These are phyloP conservation scores for Alviniconcha strummeri DNA, from an alignment of 2,888 invertebrate genomes.

Conservation along the genomic window DNA sequence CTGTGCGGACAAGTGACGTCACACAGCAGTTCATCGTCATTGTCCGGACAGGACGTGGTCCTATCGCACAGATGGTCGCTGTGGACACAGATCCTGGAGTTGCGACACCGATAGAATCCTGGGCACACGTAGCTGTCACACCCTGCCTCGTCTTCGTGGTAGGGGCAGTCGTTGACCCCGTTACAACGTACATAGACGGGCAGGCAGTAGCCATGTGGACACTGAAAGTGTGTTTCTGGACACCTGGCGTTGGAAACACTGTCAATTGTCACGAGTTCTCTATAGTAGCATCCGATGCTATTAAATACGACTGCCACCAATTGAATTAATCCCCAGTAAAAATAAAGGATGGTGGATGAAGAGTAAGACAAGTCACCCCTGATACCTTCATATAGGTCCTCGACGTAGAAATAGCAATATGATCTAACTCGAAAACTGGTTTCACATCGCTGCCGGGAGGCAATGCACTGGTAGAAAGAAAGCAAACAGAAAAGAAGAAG, in stretches of 20 bases:
- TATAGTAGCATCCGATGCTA: no score
- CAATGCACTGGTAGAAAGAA: no score
- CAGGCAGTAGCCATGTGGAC: slow-evolving; percentile 24
- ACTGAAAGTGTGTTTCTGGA: slow-evolving; percentile 26
- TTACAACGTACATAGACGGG: slow-evolving; percentile 25
- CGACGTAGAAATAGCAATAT: no score
- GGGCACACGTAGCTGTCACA: slow-evolving; percentile 28
- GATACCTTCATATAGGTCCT: no score
- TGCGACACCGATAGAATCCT: slow-evolving; percentile 32
- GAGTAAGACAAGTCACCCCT: no score
- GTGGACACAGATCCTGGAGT: slow-evolving; percentile 28
- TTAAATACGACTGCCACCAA: no score
- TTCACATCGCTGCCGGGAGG: no score
- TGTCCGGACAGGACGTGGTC: slow-evolving; percentile 28
- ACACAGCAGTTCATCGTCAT: slow-evolving; percentile 36
- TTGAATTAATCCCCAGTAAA: not conserved
- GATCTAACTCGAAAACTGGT: no score
- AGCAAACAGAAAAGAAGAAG: no score
- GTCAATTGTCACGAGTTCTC: no score
- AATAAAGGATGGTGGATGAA: not conserved
- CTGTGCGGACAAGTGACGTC: not conserved
- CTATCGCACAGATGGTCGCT: slow-evolving; percentile 33
- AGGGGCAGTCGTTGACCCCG: slow-evolving; percentile 23
- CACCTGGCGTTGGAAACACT: not conserved
- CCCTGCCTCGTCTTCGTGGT: slow-evolving; percentile 27